phyloP scores from a whole-genome alignment of 2,113 vertebrate species.

The Arothron firmamentum region DNA sequence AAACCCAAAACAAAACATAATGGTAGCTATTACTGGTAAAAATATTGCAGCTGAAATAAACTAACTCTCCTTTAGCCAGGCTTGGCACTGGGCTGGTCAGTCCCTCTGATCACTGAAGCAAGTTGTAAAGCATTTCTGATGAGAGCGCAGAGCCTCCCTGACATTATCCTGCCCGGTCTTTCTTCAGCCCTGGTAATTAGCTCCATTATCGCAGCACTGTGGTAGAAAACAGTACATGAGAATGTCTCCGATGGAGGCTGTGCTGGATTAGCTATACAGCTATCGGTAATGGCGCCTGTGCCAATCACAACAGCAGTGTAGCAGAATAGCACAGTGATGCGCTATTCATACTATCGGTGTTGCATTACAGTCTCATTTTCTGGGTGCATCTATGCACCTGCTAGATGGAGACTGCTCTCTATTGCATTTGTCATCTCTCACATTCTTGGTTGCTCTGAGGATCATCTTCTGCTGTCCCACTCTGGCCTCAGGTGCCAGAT shows the following conservation, averaged over 20 bases:
- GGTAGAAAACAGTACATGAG: neutral
- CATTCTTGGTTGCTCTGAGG: slow-evolving; percentile 21
- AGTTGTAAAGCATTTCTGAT: slow-evolving; percentile 54
- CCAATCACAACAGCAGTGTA: too few relatives aligned
- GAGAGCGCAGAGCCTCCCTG: slow-evolving; percentile 47
- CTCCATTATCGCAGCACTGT: slow-evolving; percentile 34
- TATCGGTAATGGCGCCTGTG: too few relatives aligned
- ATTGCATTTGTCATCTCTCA: slow-evolving; percentile 43
- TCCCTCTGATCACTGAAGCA: slow-evolving; percentile 57
- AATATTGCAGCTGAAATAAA: too few relatives aligned
- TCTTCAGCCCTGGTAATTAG: slow-evolving; percentile 55
- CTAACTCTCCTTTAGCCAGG: too few relatives aligned
- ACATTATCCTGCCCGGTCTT: slow-evolving; percentile 51
- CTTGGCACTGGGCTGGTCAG: slow-evolving; percentile 19
- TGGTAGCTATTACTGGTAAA: too few relatives aligned
- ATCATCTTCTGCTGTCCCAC: slow-evolving; percentile 10
- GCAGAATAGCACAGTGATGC: too few relatives aligned
- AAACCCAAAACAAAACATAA: too few relatives aligned
- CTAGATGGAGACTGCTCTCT: slow-evolving; percentile 29
- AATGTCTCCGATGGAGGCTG: too few relatives aligned
- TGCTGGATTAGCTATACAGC: slow-evolving; percentile 1
- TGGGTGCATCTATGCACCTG: slow-evolving; percentile 49
- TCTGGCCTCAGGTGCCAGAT: slow-evolving; percentile 40
- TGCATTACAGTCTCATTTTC: slow-evolving; percentile 7
- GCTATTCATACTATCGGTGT: neutral